Base-by-base conservation (phyloP, 2,113 vertebrate species). In the Jacana jacana region DNA sequence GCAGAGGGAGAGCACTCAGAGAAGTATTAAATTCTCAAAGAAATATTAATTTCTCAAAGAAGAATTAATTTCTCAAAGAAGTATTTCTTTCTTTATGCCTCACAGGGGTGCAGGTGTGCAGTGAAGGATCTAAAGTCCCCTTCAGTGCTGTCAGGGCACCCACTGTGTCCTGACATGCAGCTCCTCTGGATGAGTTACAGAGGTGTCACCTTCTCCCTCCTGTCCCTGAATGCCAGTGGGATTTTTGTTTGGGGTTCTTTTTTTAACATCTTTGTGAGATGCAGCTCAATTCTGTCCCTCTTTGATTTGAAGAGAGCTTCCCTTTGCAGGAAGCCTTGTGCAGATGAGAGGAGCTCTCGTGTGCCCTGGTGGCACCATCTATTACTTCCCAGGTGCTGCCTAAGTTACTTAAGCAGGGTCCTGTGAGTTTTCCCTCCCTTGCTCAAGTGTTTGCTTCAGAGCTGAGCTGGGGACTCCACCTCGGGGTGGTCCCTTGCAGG, bases 201-300 rank as follows among this genome's bases (percentile, higher is more conserved):
- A 40, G 73, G 17, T 71, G 27, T 31, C 33, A 77, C 39, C 72
- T 86, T 25, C 48, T 79, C 85, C 75, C 39, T 88, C 11, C 25
- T 40, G 0, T 33, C 70, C 30, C 51, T 63, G 25, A 71, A 55
- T 31, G 39, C 64, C 37, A 0, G 0, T 49, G 68, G n/a, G 76
- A 40, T 40, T 73, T 90, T n/a, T n/a, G n/a, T n/a, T n/a, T n/a
- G n/a, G n/a, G n/a, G n/a, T n/a, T 46, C 30, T 40, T 72, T 90
- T 46, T 33, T 40, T 57, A 51, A 24, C 18, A 33, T 48, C 48
- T 35, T 73, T 58, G 27, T 11, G 70, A 72, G 73, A 17, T 44
- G 69, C 58, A 68, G 65, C 69, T 91, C 55, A 28, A 10, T 57
- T n/a, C 71, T 4, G 0, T 19, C 13, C 30, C 12, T 16, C 52